Conservation (phyloP, 1,140 invertebrate genomes). For the Hirudo medicinalis region DNA sequence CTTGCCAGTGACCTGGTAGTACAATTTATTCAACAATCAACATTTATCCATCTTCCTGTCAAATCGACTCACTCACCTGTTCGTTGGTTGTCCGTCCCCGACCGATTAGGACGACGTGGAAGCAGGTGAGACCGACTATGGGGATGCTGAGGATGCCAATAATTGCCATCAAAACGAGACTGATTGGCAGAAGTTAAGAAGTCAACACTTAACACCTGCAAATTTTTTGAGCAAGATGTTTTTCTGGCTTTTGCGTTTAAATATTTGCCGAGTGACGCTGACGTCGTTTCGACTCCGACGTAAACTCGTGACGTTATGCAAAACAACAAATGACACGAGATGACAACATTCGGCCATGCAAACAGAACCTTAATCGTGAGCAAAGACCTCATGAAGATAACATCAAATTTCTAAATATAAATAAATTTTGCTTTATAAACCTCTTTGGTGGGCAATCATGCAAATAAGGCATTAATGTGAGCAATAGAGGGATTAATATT, state of each 20-base stretch:
- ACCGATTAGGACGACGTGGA: constrained; percentile 90
- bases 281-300: not conserved
- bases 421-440: too few relatives aligned
- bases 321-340: too few relatives aligned
- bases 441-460: too few relatives aligned
- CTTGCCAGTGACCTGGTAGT: constrained; percentile 71
- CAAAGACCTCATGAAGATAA: too few relatives aligned
- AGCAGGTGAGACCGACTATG: constrained; percentile 89
- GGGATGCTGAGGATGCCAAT: constrained; percentile 83
- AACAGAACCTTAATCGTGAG: too few relatives aligned
- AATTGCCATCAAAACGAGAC: constrained; percentile 79
- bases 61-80: constrained; percentile 49
- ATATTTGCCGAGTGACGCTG: not conserved
- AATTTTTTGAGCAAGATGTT: not conserved
- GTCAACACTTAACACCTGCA: not conserved
- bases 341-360: too few relatives aligned
- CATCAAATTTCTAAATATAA: too few relatives aligned
- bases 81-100: constrained; percentile 99
- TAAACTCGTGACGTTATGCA: too few relatives aligned
- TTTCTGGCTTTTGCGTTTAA: too few relatives aligned
- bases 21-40: not conserved
- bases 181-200: constrained; percentile 34
- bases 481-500: too few relatives aligned
- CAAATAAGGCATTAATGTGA: too few relatives aligned
- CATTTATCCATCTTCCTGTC: not conserved